Evolutionary conservation across 2,888 invertebrate genomes (phyloP).

Genomic region (Bugula neritina): DNA sequence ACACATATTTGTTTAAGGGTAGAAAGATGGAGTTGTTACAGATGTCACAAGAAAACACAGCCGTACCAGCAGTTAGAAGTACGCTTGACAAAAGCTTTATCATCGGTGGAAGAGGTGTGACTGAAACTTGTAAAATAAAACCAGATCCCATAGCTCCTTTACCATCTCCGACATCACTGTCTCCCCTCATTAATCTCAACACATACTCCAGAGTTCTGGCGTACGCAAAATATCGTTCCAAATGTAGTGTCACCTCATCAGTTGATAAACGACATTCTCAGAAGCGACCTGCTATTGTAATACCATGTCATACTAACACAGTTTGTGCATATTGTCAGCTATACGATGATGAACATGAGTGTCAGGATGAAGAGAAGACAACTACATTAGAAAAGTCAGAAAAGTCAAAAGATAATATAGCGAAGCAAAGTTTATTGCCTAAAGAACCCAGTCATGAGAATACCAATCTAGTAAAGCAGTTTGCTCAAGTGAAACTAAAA

Average conservation of each 20-base stretch:
- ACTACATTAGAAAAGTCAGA: background rate
- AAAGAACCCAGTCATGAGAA: background rate
- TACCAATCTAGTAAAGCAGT: background rate
- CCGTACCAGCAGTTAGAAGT: background rate
- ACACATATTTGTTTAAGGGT: background rate
- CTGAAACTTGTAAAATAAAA: too few relatives aligned
- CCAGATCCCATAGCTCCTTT: background rate
- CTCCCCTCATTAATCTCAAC: constrained; percentile 1
- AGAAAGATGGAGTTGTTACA: background rate
- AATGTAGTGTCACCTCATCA: background rate
- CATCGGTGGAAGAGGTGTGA: background rate
- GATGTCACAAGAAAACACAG: background rate
- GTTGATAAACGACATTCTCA: background rate
- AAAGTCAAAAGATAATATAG: background rate
- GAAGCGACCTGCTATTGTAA: background rate
- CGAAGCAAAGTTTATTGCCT: background rate
- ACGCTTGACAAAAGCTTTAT: background rate
- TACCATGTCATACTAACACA: constrained; percentile 18
- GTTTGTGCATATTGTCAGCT: constrained; percentile 13
- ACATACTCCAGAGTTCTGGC: background rate
- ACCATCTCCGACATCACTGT: background rate
- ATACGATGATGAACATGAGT: constrained; percentile 1
- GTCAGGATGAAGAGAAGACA: background rate
- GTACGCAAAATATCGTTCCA: background rate
- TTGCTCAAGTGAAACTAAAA: background rate